Evolutionary conservation across 2,888 invertebrate genomes (phyloP).

Genomic region (Xylota sylvarum): DNA sequence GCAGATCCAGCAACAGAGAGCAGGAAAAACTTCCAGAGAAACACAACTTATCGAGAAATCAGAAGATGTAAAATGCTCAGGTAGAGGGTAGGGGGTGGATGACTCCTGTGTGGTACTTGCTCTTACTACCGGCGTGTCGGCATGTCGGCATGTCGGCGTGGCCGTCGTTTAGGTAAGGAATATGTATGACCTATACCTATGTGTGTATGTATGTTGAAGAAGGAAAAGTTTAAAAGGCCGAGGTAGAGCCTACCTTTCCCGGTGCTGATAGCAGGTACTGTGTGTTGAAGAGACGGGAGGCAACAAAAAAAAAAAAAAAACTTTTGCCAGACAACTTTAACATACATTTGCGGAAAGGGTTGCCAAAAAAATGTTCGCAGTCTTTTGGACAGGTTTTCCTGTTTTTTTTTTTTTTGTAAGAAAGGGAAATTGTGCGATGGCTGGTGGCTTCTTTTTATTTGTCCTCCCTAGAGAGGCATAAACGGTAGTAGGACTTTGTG

Average conservation of each 20-base stretch:
- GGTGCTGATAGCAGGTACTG: conserved; percentile 64
- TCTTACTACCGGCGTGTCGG: conserved; percentile 28
- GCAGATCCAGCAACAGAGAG: too few relatives aligned
- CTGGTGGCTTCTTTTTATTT: conserved; percentile 54
- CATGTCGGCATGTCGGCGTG: conserved; percentile 41
- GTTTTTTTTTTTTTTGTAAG: conserved; percentile 19
- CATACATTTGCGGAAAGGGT: conserved; percentile 74
- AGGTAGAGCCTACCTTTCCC: conserved; percentile 49
- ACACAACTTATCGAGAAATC: conserved; percentile 74
- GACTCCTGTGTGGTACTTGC: conserved; percentile 43
- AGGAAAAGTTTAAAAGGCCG: conserved; percentile 70
- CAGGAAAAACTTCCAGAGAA: conserved; percentile 36
- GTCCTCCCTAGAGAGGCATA: conserved; percentile 60
- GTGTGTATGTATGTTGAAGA: conserved; percentile 29
- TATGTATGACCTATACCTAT: conserved; percentile 16
- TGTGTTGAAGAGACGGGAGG: conserved; percentile 30
- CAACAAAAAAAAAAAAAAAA: conserved; percentile 41
- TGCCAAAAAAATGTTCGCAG: conserved; percentile 72
- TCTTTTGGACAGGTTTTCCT: conserved; percentile 57
- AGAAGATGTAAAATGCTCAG: conserved; percentile 71
- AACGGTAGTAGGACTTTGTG: conserved; percentile 65
- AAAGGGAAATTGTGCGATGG: not conserved
- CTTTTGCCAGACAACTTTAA: conserved; percentile 74
- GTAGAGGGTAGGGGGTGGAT: conserved; percentile 13
- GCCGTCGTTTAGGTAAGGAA: conserved; percentile 51